Evolutionary conservation across 35 echinoderm and acorn worm genomes (phyloP).

Genomic region (Ophioderma brevispina): DNA sequence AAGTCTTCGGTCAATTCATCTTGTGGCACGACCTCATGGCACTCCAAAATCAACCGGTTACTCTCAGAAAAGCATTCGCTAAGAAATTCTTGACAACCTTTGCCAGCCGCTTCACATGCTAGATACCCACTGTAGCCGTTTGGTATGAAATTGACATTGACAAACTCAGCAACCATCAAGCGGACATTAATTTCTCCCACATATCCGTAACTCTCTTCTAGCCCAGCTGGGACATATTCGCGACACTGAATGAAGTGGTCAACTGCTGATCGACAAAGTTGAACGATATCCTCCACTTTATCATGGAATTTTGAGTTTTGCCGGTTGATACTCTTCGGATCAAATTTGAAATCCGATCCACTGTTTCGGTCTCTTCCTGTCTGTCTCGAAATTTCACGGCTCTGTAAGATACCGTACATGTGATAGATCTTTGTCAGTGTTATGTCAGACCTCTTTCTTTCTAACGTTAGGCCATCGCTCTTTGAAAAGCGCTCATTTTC

Average conservation of each 20-base stretch:
- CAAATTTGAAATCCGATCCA: background rate
- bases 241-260: conserved; percentile 12
- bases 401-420: conserved; percentile 26
- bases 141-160: background rate
- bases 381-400: background rate
- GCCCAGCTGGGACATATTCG: background rate
- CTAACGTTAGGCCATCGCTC: background rate
- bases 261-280: background rate
- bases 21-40: background rate
- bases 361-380: background rate
- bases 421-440: conserved; percentile 13
- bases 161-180: conserved; percentile 13
- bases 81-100: background rate
- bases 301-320: conserved; percentile 12
- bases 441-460: background rate
- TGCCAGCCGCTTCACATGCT: background rate
- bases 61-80: conserved; percentile 15
- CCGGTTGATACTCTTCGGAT: background rate
- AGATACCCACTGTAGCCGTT: background rate
- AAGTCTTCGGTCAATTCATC: background rate
- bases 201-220: conserved; percentile 6
- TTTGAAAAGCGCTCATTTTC: background rate
- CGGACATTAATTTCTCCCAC: conserved; percentile 7
- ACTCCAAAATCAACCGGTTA: conserved; percentile 16
- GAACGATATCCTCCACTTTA: background rate